Base-by-base conservation (phyloP, 2,797 vertebrate genomes). In the Chaenodraco wilsoni region DNA sequence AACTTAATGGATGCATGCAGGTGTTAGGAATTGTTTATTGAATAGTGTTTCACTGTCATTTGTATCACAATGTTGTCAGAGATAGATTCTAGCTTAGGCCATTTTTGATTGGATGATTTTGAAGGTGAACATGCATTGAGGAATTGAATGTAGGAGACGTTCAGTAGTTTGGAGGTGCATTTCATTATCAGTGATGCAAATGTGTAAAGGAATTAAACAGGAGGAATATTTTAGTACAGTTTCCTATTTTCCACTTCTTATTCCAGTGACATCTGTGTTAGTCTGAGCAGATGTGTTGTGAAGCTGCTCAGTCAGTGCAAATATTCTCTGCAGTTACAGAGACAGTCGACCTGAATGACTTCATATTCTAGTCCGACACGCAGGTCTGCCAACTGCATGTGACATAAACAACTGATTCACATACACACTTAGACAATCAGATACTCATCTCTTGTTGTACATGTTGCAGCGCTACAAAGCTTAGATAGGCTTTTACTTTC, bases 1-100 rank as follows among this genome's bases (percentile, higher is more conserved):
- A 61, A 67, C 57, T 72, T 87, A 81, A 84, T 88, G 72, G 57
- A 85, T 86, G 75, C 82, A 91, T 21, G 41, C 46, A 73, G 65
- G 64, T 69, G 80, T 65, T 19, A 40, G 48, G 44, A 27, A 40
- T 43, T 66, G 40, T 70, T 72, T 13, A 72, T 19, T 60, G 10
- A 43, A 27, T 3, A 2, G 43, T n/a, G 16, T 58, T 19, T 58
- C 40, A 43, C 19, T 56, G 45, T 31, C 11, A 41, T 46, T 57
- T 74, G 4, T 12, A 13, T 40, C 41, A 45, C 44, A 23, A 1
- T 60, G 49, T 46, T 59, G 15, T 68, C 40, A 72, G 27, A 45
- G 33, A 70, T 46, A 31, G 16, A 55, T 43, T 40, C 33, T 1
- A 43, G 37, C 9, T 17, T 41, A 21, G 21, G 8, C 2, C 9